Evolutionary conservation across 2,113 vertebrate genomes (phyloP), one percentile per base, ranked within the genome.

Genomic region (Coracopsis vasa): DNA sequence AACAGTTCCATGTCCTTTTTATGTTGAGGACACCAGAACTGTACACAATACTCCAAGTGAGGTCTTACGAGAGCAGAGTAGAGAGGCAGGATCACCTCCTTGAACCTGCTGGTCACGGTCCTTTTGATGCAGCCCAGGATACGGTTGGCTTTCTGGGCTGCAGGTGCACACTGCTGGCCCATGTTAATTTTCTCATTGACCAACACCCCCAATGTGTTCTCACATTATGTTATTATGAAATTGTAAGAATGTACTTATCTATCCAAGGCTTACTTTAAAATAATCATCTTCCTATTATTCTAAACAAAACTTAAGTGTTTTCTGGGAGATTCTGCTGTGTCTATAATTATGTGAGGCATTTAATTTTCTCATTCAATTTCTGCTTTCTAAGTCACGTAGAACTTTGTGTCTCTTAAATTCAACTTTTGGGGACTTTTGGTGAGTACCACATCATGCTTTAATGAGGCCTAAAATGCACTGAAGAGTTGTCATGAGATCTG

Each of bases 161-260:
- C 3, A 4, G 15, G 48, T 1, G 4, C 24, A 25, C 48, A 50
- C 48, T 50, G 23, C 24, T 2, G 8, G 48, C 8, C 1, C 48
- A 50, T 50, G 24, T 27, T 50, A 13, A 50, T 50, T 50, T 50
- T 50, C 24, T 50, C 48, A 50, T 50, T 50, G 24, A 50, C 48
- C 48, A 27, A 23, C 48, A 50, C 24, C 24, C 48, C 24, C 48
- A 25, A 27, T 15, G 31, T 62, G 16, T 64, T 56, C 67, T 91
- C 6, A 3, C 60, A 62, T 53, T 28, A 44, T 56, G 23, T 92
- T 45, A 67, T 19, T 33, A 28, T 42, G 51, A 60, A 74, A 10
- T 79, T 74, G 11, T 64, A 78, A 66, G 42, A 24, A 39, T 1
- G 2, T 66, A 18, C 17, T 84, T 8, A 50, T 48, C 28, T 91